Base-by-base conservation (phyloP, 2,797 vertebrate genomes). In the Austrolebias charrua region DNA sequence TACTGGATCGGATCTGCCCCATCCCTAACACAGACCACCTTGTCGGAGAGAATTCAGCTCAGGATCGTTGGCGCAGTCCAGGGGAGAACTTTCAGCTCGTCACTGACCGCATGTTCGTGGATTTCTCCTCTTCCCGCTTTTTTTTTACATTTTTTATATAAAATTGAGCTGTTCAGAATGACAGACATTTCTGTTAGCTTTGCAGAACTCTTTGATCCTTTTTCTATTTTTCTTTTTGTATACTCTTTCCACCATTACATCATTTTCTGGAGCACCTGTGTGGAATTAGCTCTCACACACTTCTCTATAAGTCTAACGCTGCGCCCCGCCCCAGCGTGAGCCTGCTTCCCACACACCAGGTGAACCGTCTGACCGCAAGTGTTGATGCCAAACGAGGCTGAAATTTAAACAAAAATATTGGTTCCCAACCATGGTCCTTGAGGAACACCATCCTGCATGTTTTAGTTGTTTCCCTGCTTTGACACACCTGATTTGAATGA, bases 21-120 rank as follows among this genome's bases (percentile, higher is more conserved):
- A n/a, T n/a, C n/a, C n/a, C n/a, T n/a, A n/a, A 6, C 0, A 12
- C 71, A 80, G 68, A 84, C 75, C 77, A 70, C 75, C 46, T 70
- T 79, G 81, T 88, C 82, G 80, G 49, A 65, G 63, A 38, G 60
- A 59, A 71, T 86, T 70, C 33, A 44, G 74, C 79, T 85, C 79
- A 68, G 63, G 68, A 72, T 78, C 79, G 56, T 18, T 40, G 69
- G 57, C 74, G 35, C 6, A n/a, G 63, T 82, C 63, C 61, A 14
- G 63, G 33, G 58, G 56, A 79, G 57, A 53, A 70, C 48, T 46
- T 55, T 15, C 47, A 70, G 64, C 45, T 73, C 76, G 56, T 80
- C 72, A 79, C 73, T 73, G 80, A 73, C 70, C 43, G 11, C 81
- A 76, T 77, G 64, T 51, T 71, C 43, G 42, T 16, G 0, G 24